A percentile compares a stretch with the other conserved stretches of the same genome.
Conservation (phyloP, 2,888 invertebrate species). For the Cataglyphis altisquamis region DNA sequence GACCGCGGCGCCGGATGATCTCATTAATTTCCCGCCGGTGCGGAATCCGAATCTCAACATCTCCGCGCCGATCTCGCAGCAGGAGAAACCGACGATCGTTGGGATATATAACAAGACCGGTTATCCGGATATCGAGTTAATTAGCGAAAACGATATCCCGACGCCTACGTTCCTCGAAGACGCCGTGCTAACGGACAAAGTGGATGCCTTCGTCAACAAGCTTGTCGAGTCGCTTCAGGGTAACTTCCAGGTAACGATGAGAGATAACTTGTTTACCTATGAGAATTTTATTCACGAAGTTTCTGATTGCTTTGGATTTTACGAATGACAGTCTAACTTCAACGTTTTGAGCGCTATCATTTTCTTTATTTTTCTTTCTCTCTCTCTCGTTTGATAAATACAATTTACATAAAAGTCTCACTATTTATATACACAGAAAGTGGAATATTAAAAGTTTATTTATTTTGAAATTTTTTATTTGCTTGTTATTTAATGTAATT, state of each 20-base stretch:
- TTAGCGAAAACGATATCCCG: slow-evolving; percentile 90
- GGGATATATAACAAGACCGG: slow-evolving; percentile 86
- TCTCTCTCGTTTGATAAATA: background rate
- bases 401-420: background rate
- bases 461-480: background rate
- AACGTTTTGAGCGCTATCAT: background rate
- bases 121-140: slow-evolving; percentile 83
- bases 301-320: slow-evolving; percentile 30
- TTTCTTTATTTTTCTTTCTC: background rate
- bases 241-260: slow-evolving; percentile 88
- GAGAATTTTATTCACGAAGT: slow-evolving; percentile 10
- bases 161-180: slow-evolving; percentile 93
- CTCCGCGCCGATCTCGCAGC: slow-evolving; percentile 88
- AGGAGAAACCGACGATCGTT: slow-evolving; percentile 84
- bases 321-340: background rate
- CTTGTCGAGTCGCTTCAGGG: slow-evolving; percentile 94
- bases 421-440: background rate
- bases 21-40: slow-evolving; percentile 94
- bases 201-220: slow-evolving; percentile 93
- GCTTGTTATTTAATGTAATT: background rate
- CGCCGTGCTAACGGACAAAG: slow-evolving; percentile 92
- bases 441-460: background rate
- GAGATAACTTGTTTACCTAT: slow-evolving; percentile 10
- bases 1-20: slow-evolving; percentile 89
- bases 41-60: slow-evolving; percentile 94